phyloP scores from a whole-genome alignment of 2,797 vertebrate species.

The Gallinago nigripennis region DNA sequence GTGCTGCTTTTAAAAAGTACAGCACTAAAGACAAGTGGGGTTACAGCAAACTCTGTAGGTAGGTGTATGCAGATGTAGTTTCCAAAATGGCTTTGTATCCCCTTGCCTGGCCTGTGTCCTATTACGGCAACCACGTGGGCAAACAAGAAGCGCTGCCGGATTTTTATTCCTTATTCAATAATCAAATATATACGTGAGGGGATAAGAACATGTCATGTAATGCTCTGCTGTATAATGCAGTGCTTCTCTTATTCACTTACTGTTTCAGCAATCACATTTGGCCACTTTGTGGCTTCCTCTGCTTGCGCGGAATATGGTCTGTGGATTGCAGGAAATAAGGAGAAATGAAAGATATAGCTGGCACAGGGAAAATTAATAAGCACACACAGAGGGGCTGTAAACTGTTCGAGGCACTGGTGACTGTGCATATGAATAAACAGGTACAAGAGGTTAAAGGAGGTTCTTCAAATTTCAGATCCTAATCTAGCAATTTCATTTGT shows the following conservation, averaged over 20 bases:
- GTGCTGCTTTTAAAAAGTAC: not conserved
- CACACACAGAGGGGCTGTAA: not conserved
- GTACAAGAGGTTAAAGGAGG: not conserved
- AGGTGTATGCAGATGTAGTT: not conserved
- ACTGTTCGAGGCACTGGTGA: not conserved
- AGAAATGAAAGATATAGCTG: not conserved
- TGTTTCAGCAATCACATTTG: not conserved
- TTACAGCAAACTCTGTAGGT: not conserved
- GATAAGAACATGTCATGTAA: not conserved
- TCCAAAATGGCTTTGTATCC: not conserved
- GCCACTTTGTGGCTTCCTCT: not conserved
- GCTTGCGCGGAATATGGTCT: not conserved
- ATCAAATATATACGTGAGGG: not conserved
- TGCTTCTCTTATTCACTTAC: not conserved
- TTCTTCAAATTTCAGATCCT: not conserved
- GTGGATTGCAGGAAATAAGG: not conserved
- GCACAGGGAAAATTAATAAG: not conserved
- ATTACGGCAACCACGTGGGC: not conserved
- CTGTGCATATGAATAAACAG: not conserved
- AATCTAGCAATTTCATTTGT: constrained; percentile 8
- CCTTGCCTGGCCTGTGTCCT: not conserved
- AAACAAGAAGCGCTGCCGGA: not conserved
- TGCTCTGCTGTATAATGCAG: not conserved
- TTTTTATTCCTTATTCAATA: not conserved
- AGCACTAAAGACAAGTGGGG: not conserved